Conservation (phyloP, 2,888 invertebrate genomes). For the Cosmopolites sordidus region DNA sequence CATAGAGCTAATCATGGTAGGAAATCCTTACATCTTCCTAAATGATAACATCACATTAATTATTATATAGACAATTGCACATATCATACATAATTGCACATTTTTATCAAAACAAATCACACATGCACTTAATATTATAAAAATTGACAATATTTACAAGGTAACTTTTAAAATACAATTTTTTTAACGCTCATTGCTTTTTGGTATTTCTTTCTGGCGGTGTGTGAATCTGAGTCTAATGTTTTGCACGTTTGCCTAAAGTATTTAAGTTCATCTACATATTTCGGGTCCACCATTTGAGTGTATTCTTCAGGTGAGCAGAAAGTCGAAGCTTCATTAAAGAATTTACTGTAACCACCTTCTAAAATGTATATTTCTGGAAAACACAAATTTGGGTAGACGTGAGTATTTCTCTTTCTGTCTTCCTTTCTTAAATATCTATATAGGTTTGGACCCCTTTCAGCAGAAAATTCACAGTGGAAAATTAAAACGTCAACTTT, state of each 20-base stretch:
- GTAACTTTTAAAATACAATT: constrained; percentile 4
- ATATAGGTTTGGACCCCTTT: constrained; percentile 24
- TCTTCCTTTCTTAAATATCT: constrained; percentile 23
- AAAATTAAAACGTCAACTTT: constrained; percentile 20
- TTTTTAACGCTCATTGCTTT: constrained; percentile 8
- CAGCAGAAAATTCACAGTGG: constrained; percentile 26
- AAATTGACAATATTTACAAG: neutral
- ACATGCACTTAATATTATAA: too few species aligned
- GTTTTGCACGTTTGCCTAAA: constrained; percentile 23
- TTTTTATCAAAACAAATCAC: neutral
- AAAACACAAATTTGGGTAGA: constrained; percentile 21
- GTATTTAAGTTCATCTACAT: constrained; percentile 10
- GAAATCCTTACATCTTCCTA: neutral
- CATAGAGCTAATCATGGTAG: too few species aligned
- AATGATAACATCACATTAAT: neutral
- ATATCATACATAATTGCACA: neutral
- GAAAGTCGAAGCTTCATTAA: constrained; percentile 12
- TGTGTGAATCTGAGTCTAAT: constrained; percentile 17
- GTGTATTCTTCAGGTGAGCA: constrained; percentile 18
- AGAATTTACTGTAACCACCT: constrained; percentile 24
- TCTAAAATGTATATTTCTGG: constrained; percentile 25
- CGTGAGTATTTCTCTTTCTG: constrained; percentile 9
- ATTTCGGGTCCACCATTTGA: constrained; percentile 16
- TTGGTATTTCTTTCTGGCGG: constrained; percentile 5
- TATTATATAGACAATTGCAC: constrained; percentile 14